A percentile compares a stretch with the other conserved stretches of the same genome.
phyloP scores from a whole-genome alignment of 1,140 invertebrate species.

The Drosophila novamexicana region DNA sequence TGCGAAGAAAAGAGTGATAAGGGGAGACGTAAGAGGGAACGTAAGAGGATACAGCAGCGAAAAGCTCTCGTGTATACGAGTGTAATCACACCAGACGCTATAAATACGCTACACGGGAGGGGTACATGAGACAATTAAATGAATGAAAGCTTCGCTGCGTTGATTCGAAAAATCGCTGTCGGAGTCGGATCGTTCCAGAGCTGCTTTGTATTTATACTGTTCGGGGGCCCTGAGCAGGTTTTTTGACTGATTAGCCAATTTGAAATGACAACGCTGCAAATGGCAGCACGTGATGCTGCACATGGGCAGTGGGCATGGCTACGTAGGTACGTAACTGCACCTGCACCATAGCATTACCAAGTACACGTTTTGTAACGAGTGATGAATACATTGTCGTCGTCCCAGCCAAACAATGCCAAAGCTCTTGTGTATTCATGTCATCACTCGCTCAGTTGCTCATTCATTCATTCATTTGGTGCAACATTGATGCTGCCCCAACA shows the following conservation, averaged over 20 bases:
- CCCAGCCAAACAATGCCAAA: not conserved
- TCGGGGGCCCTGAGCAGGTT: conserved; percentile 44
- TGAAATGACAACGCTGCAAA: conserved; percentile 69
- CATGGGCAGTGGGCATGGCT: not conserved
- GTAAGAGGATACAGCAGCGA: not conserved
- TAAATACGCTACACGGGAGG: conserved; percentile 60
- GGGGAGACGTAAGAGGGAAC: not conserved
- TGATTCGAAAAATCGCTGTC: conserved; percentile 3
- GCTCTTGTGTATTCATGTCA: conserved; percentile 45
- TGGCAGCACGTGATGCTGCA: conserved; percentile 63
- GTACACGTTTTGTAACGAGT: conserved; percentile 38
- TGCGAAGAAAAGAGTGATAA: conserved; percentile 1
- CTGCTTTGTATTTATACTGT: not conserved
- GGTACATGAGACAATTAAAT: conserved; percentile 73
- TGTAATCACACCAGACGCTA: conserved; percentile 74
- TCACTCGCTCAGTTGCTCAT: conserved; percentile 49
- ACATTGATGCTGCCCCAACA: conserved; percentile 68
- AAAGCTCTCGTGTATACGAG: conserved; percentile 42
- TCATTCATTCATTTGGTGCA: conserved; percentile 64
- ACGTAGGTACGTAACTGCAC: conserved; percentile 1
- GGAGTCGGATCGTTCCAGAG: not conserved
- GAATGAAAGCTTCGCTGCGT: conserved; percentile 54
- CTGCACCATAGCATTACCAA: conserved; percentile 21
- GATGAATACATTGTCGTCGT: conserved; percentile 43
- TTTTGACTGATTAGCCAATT: conserved; percentile 81